Conservation (phyloP, 2,113 vertebrate genomes). For the Ctenodactylus gundi region DNA sequence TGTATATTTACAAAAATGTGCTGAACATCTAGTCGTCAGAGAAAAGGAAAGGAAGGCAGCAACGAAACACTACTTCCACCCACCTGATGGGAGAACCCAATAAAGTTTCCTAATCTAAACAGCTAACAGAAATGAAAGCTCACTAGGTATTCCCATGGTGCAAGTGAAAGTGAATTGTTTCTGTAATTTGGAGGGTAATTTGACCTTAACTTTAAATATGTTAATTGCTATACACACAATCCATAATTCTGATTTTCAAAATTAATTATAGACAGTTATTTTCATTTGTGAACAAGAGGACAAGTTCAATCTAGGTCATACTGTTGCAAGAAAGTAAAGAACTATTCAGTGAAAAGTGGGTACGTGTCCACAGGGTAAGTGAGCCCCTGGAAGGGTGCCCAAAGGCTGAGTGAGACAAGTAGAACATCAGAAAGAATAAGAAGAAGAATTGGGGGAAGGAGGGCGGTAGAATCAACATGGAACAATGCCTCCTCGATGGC, state of each 20-base stretch:
- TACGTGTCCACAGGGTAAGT: not conserved
- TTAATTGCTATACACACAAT: not conserved
- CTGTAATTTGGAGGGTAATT: not conserved
- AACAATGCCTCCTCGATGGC: no score
- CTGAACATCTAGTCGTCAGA: not conserved
- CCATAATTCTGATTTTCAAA: not conserved
- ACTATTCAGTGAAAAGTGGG: fast-evolving
- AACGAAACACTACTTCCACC: not conserved
- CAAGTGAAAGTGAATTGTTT: not conserved
- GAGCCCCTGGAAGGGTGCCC: not conserved
- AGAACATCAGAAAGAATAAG: not conserved
- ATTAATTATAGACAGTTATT: not conserved
- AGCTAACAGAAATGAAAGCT: not conserved
- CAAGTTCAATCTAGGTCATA: not conserved
- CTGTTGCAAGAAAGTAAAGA: not conserved
- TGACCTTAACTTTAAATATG: not conserved
- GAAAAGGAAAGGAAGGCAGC: not conserved
- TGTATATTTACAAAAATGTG: not conserved
- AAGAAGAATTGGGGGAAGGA: no score
- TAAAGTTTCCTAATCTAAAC: not conserved
- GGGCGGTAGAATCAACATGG: no score
- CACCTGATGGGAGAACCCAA: not conserved
- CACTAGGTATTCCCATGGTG: no score
- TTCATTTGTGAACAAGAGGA: not conserved
- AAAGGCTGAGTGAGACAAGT: not conserved